A percentile compares a stretch with the other conserved stretches of the same genome.
phyloP scores from a whole-genome alignment of 2,888 invertebrate genomes.

The Dioctria linearis region DNA sequence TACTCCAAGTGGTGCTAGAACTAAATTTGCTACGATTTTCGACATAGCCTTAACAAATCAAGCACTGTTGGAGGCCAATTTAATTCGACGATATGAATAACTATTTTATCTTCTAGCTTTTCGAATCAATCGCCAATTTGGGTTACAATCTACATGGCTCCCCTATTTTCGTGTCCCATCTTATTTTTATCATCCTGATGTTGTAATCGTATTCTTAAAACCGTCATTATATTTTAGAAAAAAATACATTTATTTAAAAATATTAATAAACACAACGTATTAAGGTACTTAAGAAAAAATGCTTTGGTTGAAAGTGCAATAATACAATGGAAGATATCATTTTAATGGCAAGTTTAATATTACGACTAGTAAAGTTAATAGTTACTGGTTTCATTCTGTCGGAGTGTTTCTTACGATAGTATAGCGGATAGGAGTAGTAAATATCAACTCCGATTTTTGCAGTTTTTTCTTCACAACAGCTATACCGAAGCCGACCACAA shows the following conservation, averaged over 20 bases:
- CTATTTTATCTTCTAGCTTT: too few relatives aligned
- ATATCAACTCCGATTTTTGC: constrained; percentile 51
- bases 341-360: constrained; percentile 25
- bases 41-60: too few relatives aligned
- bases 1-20: too few relatives aligned
- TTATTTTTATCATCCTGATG: too few relatives aligned
- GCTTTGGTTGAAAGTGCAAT: constrained; percentile 17
- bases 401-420: constrained; percentile 60
- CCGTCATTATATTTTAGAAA: too few relatives aligned
- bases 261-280: not conserved
- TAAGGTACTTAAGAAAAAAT: not conserved
- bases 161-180: too few relatives aligned
- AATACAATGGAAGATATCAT: not conserved
- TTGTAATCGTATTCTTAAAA: too few relatives aligned
- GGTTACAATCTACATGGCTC: too few relatives aligned
- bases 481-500: constrained; percentile 60
- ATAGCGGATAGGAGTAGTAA: constrained; percentile 60
- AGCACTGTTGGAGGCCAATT: too few relatives aligned
- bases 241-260: constrained; percentile 1
- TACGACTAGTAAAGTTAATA: constrained; percentile 20
- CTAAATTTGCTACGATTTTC: too few relatives aligned
- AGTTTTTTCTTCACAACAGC: constrained; percentile 57
- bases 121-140: too few relatives aligned
- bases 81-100: too few relatives aligned
- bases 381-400: constrained; percentile 21